These are phyloP conservation scores for Verasper variegatus DNA, from an alignment of 2,113 vertebrate species.

Conservation along the genomic window DNA sequence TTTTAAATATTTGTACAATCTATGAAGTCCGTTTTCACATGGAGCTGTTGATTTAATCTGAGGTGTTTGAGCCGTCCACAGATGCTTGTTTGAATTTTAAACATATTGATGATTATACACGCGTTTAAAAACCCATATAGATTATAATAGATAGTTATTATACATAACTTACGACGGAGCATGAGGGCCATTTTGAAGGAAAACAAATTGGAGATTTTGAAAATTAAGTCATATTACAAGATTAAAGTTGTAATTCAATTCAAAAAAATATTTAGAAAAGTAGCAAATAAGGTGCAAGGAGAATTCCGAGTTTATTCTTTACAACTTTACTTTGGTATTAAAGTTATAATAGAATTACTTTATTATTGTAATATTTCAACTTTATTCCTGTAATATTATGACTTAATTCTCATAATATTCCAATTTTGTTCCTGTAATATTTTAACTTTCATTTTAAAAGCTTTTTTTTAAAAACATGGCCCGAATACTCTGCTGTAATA, in stretches of 20 bases:
- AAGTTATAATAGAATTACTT: too few relatives aligned
- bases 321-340: too few relatives aligned
- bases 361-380: not conserved
- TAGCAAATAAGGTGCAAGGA: not conserved
- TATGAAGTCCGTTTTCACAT: constrained; percentile 25
- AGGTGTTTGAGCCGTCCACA: constrained; percentile 3
- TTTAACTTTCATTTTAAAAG: not conserved
- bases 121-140: not conserved
- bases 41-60: constrained; percentile 16
- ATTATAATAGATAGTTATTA: not conserved
- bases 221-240: not conserved
- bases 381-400: too few relatives aligned
- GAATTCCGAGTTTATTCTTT: too few relatives aligned
- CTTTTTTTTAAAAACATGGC: not conserved
- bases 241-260: not conserved
- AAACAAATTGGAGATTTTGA: not conserved
- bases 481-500: not conserved
- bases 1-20: constrained; percentile 50
- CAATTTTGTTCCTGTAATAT: not conserved
- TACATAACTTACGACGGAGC: not conserved
- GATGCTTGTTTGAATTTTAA: not conserved
- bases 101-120: constrained; percentile 10
- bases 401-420: too few relatives aligned
- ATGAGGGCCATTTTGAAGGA: not conserved
- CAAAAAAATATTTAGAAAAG: not conserved